These are phyloP conservation scores for Mimas tiliae DNA, from an alignment of 2,888 invertebrate genomes.

Conservation along the genomic window DNA sequence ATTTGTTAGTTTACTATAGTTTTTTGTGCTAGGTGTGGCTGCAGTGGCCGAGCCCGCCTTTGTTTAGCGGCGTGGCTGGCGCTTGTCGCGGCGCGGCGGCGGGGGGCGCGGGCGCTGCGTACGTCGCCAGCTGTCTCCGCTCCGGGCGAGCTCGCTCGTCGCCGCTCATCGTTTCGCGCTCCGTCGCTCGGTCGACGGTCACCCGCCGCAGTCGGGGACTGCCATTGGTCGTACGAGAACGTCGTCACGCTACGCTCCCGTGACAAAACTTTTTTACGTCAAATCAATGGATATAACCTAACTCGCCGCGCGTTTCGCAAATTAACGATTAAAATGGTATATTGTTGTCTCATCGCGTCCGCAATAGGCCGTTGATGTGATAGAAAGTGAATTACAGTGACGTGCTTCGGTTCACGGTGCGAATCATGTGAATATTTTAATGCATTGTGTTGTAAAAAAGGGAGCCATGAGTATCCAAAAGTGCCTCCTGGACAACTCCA, in stretches of 20 bases:
- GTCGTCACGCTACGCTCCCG: constrained; percentile 47
- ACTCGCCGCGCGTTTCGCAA: constrained; percentile 60
- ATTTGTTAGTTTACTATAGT: constrained; percentile 43
- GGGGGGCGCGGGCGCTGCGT: constrained; percentile 50
- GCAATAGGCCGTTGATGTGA: constrained; percentile 57
- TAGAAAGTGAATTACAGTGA: constrained; percentile 53
- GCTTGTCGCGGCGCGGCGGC: constrained; percentile 38
- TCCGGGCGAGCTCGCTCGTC: constrained; percentile 37
- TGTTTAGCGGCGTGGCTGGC: constrained; percentile 41
- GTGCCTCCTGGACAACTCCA: constrained; percentile 82
- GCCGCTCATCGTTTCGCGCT: constrained; percentile 36
- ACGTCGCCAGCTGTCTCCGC: constrained; percentile 53
- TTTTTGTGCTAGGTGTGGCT: constrained; percentile 57
- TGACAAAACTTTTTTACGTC: constrained; percentile 81
- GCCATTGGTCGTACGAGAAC: constrained; percentile 47
- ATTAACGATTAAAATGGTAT: constrained; percentile 68
- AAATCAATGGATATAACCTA: constrained; percentile 85
- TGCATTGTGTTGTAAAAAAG: constrained; percentile 59
- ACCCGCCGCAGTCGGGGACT: constrained; percentile 62
- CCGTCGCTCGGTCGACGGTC: constrained; percentile 33
- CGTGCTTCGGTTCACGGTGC: constrained; percentile 61
- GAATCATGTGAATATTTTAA: constrained; percentile 72
- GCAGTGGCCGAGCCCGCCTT: constrained; percentile 46
- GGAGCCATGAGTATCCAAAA: constrained; percentile 81
- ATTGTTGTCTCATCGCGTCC: constrained; percentile 50